Evolutionary conservation across 1,140 invertebrate genomes (phyloP), one percentile per base, ranked within the genome.

Genomic region (Harpegnathos saltator): DNA sequence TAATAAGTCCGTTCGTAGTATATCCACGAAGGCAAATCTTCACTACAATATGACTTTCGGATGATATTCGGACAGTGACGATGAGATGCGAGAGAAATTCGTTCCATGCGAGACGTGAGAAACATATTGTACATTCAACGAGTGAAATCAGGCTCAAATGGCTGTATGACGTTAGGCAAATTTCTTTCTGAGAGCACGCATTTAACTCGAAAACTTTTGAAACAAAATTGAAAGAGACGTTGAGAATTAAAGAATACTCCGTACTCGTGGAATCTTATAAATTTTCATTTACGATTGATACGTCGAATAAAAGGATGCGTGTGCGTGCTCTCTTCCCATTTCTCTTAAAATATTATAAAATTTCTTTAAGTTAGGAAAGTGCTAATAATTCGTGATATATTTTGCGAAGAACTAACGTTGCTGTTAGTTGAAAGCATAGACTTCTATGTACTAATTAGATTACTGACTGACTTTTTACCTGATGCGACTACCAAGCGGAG

Each of bases 21-120:
- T 83, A 85, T 85, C 56, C 65, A 68, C 63, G 77, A 86, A 89
- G 81, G 87, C 77, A 66, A 82, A 80, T 82, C 38, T 75, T 72
- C 71, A 12, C 56, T 83, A 83, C 56, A 71, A 56, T 78, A 66
- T 74, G 81, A 87, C 68, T 86, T 86, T 87, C 81, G 73, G 77
- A 19, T 66, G 58, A 74, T 86, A 69, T 14, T 83, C 68, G 85
- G 72, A 82, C 59, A 83, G 78, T 84, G 11, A 74, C 54, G 66
- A 65, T 75, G 73, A 44, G 38, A 74, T 62, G 74, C 59, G 58
- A 73, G 71, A 86, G 56, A 81, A 44, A 44, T 83, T 86, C 73
- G 69, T 84, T 83, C 26, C 81, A 56, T 54, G 59, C 85, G 73
- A 74, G 81, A 80, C 73, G 73, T 68, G 82, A 69, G 84, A 74